Base-by-base conservation (phyloP, 1,140 invertebrate genomes). In the Chelonus insularis region DNA sequence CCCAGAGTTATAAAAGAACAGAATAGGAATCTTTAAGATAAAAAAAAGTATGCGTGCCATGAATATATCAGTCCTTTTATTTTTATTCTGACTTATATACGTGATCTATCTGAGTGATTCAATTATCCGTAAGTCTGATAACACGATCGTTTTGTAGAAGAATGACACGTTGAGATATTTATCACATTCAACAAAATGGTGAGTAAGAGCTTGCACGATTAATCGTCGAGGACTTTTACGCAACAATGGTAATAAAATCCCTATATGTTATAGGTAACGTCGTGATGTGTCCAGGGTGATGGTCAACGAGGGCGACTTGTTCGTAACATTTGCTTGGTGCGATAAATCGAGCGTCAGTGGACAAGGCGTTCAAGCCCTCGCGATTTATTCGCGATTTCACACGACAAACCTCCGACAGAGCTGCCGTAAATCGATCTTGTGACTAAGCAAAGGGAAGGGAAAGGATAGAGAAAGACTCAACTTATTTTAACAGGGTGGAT, bases 331-430 rank as follows among this genome's bases (percentile, higher is more conserved):
- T 23, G 61, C 39, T 51, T 25, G 54, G 48, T 39, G 48, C 56
- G 34, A 63, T 63, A 63, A 63, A 63, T 63, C 61, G 39, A 63
- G 61, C 21, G 36, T 63, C 25, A 54, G 2, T 39, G 36, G 54
- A 51, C 45, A 41, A 20, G 37, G 21, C 55, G 18, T 21, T 37
- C 50, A 16, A 48, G 51, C 39, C 45, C 14, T 39, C 36, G 52
- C 62, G 47, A 63, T 63, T 63, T 59, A 59, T 57, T 55, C 56
- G 57, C 57, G 54, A 64, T 64, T 55, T 64, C 52, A 47, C 41
- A 14, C 52, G 51, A 60, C 57, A 51, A 23, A 50, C 54, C 18
- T 56, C 57, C 37, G 18, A 34, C 37, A 41, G 29, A 36, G 25
- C 25, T 41, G n/a, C 16, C 43, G 43, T 45, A 45, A 45, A 45